Conservation (phyloP, 2,888 invertebrate species). For the Falcaria lacertinaria region DNA sequence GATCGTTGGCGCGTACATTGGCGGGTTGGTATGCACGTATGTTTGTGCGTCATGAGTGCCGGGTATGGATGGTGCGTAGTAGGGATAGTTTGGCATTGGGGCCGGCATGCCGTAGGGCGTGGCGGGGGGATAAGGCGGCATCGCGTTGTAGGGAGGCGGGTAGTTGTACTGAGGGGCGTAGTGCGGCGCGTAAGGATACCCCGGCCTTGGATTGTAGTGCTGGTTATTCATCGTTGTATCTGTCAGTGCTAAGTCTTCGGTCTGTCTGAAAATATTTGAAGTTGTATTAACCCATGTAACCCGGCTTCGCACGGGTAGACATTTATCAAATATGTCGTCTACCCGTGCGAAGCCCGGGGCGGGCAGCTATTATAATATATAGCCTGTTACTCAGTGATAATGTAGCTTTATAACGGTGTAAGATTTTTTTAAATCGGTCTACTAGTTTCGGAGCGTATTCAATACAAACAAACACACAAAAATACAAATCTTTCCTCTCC, state of each 20-base stretch:
- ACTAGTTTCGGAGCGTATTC: no score
- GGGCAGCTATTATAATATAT: no score
- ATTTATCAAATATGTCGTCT: no score
- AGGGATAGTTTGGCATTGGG: slow-evolving; percentile 44
- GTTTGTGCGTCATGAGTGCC: slow-evolving; percentile 34
- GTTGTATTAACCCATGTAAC: no score
- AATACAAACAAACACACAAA: no score
- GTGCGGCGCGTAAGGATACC: slow-evolving; percentile 46
- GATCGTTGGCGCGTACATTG: slow-evolving; percentile 44
- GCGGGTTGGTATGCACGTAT: slow-evolving; percentile 35
- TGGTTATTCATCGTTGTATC: slow-evolving; percentile 65
- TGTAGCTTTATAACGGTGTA: no score
- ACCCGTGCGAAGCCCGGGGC: no score
- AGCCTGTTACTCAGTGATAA: no score
- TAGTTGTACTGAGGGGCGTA: slow-evolving; percentile 53
- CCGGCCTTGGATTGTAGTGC: slow-evolving; percentile 56
- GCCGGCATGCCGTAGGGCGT: slow-evolving; percentile 60
- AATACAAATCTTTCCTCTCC: no score
- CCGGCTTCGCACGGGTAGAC: no score
- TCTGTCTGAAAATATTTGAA: slow-evolving; percentile 50
- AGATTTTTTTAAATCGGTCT: no score
- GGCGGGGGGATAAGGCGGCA: slow-evolving; percentile 51
- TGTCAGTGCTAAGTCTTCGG: slow-evolving; percentile 59
- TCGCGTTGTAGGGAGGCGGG: slow-evolving; percentile 42
- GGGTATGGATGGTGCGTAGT: slow-evolving; percentile 40